Conservation (phyloP, 2,888 invertebrate genomes). For the Sinhomidia bicolor region DNA sequence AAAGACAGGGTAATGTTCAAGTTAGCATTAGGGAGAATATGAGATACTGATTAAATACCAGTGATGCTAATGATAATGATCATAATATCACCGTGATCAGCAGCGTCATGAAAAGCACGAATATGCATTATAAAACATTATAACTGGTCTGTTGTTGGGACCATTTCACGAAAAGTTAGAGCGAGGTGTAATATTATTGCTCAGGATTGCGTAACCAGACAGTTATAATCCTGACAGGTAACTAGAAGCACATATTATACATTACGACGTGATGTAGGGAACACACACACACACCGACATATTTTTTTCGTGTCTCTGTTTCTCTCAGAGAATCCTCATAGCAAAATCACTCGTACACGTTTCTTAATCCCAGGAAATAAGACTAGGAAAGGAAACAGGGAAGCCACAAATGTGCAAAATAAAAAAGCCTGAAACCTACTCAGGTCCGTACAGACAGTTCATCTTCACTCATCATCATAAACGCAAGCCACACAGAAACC, state of each 20-base stretch:
- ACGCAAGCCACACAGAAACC: background rate
- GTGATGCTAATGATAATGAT: too few relatives aligned
- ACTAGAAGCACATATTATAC: conserved; percentile 26
- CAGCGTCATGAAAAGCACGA: background rate
- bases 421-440: conserved; percentile 15
- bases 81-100: conserved; percentile 31
- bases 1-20: conserved; percentile 1
- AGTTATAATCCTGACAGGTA: conserved; percentile 66
- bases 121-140: background rate
- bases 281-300: background rate
- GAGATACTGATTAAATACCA: conserved; percentile 60
- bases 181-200: conserved; percentile 48
- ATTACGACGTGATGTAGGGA: background rate
- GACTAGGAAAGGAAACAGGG: conserved; percentile 17
- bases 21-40: background rate
- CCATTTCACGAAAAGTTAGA: conserved; percentile 36
- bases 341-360: background rate
- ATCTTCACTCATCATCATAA: background rate
- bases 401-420: conserved; percentile 52
- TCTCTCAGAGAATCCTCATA: background rate
- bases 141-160: background rate
- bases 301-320: conserved; percentile 22
- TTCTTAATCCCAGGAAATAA: conserved; percentile 33
- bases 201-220: conserved; percentile 63
- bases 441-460: too few relatives aligned